phyloP scores from a whole-genome alignment of 2,888 invertebrate species.

The Euzetes globulus region DNA sequence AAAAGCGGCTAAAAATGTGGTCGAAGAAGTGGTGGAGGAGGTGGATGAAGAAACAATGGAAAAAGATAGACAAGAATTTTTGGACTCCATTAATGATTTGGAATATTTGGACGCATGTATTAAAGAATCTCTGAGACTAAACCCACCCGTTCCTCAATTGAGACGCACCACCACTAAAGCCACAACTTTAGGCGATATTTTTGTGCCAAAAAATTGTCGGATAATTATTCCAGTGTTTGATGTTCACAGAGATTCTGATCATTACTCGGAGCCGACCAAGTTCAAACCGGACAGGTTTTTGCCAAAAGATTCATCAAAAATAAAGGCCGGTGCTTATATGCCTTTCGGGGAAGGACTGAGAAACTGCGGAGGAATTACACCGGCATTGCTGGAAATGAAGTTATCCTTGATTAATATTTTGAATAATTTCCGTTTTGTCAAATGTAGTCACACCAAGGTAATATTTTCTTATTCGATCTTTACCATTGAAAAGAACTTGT shows the following conservation, averaged over 20 bases:
- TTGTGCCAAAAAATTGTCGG: background rate
- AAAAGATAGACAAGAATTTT: background rate
- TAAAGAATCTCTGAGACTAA: background rate
- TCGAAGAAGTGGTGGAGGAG: background rate
- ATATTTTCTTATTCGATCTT: too few relatives aligned
- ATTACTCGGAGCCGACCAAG: background rate
- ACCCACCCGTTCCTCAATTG: background rate
- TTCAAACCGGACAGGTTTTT: constrained; percentile 19
- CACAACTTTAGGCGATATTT: background rate
- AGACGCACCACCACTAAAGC: background rate
- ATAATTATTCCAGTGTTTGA: background rate
- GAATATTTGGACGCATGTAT: constrained; percentile 1
- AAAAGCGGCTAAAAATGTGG: background rate
- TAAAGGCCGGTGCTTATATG: background rate
- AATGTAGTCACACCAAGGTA: constrained; percentile 16
- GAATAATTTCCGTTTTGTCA: background rate
- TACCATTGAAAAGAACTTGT: too few relatives aligned
- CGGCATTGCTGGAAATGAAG: constrained; percentile 7
- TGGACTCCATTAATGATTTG: background rate
- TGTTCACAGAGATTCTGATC: background rate
- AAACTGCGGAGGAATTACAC: background rate
- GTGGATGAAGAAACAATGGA: background rate
- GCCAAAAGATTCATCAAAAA: background rate
- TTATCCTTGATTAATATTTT: background rate
- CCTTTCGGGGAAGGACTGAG: constrained; percentile 2